Evolutionary conservation across 2,797 vertebrate species (phyloP).

Genomic region (Columba guinea): DNA sequence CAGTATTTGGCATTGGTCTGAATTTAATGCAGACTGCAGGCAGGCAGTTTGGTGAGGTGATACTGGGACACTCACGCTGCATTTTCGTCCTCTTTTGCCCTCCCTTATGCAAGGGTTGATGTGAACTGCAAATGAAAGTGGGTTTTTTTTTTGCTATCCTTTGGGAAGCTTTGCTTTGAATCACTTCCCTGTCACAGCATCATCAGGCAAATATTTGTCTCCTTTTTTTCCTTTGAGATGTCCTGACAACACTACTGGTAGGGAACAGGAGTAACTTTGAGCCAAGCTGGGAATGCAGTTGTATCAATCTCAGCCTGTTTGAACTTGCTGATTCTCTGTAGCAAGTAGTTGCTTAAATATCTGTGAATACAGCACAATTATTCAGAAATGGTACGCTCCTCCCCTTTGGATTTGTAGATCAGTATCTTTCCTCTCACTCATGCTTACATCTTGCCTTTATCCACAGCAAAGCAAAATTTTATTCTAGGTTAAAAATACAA

Average conservation of each 20-base stretch:
- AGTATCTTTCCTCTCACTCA: conserved; percentile 18
- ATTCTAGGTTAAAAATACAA: neutral
- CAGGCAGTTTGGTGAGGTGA: neutral
- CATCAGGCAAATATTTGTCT: conserved; percentile 32
- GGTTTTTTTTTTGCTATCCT: neutral
- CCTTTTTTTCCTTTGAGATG: conserved; percentile 28
- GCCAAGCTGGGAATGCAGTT: conserved; percentile 20
- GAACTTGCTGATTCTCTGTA: conserved; percentile 52
- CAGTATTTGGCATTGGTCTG: neutral
- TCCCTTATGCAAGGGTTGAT: neutral
- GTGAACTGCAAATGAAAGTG: neutral
- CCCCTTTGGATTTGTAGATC: neutral
- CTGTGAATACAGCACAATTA: conserved; percentile 43
- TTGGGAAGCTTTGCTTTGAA: conserved; percentile 28
- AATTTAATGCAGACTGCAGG: neutral
- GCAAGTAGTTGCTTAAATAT: conserved; percentile 27
- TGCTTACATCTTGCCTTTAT: neutral
- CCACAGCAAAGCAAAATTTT: conserved; percentile 4
- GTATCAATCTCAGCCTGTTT: conserved; percentile 53
- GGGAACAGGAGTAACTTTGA: conserved; percentile 1
- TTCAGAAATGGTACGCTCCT: neutral
- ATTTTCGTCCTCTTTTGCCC: neutral
- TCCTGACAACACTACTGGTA: conserved; percentile 21
- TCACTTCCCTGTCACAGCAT: conserved; percentile 43
- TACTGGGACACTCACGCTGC: neutral